phyloP scores from a whole-genome alignment of 2,797 vertebrate genomes.

The Bufotes viridis region DNA sequence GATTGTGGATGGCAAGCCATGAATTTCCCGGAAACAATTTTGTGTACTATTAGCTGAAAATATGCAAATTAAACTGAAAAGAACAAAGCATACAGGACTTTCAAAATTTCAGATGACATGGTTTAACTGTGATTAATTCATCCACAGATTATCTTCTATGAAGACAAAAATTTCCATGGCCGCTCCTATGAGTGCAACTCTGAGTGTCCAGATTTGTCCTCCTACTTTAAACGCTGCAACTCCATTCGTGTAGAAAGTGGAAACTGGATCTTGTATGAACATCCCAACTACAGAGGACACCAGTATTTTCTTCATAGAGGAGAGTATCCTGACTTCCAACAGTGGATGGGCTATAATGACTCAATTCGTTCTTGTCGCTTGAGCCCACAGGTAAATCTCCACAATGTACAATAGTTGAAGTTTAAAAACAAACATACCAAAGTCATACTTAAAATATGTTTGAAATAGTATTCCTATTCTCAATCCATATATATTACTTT shows the following conservation, averaged over 20 bases:
- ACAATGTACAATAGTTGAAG: background rate
- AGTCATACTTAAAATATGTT: background rate
- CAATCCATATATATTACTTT: background rate
- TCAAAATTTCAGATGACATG: background rate
- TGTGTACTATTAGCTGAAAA: no score
- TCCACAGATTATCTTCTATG: conserved; percentile 77
- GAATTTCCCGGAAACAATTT: no score
- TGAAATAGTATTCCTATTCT: background rate
- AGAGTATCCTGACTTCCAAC: conserved; percentile 61
- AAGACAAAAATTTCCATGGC: conserved; percentile 79
- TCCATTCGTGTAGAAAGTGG: conserved; percentile 75
- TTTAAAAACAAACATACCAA: background rate
- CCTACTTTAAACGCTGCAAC: conserved; percentile 73
- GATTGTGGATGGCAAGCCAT: background rate
- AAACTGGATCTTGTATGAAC: conserved; percentile 77
- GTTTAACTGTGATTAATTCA: background rate
- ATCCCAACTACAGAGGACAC: conserved; percentile 71
- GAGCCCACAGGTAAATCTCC: conserved; percentile 50
- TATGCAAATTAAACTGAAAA: background rate
- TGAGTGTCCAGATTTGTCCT: conserved; percentile 73
- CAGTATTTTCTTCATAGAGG: conserved; percentile 75
- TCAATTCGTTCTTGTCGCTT: conserved; percentile 61
- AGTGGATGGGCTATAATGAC: conserved; percentile 61
- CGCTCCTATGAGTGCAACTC: conserved; percentile 74
- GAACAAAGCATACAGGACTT: background rate